Evolutionary conservation across 2,888 invertebrate genomes (phyloP).

Genomic region (Drosophila antonietae): DNA sequence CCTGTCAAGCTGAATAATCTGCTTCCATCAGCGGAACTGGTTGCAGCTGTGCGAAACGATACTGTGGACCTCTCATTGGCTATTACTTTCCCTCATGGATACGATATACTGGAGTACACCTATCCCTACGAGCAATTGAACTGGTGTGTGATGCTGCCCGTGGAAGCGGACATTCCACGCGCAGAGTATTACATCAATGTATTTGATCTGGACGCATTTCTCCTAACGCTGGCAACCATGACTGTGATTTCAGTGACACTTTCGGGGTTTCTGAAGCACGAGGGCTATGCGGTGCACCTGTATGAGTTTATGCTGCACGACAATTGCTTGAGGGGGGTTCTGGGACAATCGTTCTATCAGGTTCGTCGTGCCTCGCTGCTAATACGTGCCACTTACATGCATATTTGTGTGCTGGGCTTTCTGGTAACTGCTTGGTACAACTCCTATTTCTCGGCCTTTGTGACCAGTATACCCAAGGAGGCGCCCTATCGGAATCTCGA

Average conservation of each 20-base stretch:
- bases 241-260: slow-evolving; percentile 65
- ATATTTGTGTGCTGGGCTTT: slow-evolving; percentile 78
- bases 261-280: slow-evolving; percentile 51
- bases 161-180: slow-evolving; percentile 74
- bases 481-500: slow-evolving; percentile 62
- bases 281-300: slow-evolving; percentile 56
- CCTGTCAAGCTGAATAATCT: slow-evolving; percentile 30
- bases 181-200: slow-evolving; percentile 71
- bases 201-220: slow-evolving; percentile 66
- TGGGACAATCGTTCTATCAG: slow-evolving; percentile 78
- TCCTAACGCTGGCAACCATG: slow-evolving; percentile 56
- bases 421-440: slow-evolving; percentile 80
- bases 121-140: slow-evolving; percentile 75
- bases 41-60: slow-evolving; percentile 63
- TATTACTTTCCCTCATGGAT: slow-evolving; percentile 41
- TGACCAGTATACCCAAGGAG: slow-evolving; percentile 76
- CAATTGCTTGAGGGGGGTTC: slow-evolving; percentile 74
- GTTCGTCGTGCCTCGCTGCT: slow-evolving; percentile 59
- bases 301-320: slow-evolving; percentile 73
- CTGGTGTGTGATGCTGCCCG: slow-evolving; percentile 78
- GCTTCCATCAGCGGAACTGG: slow-evolving; percentile 52
- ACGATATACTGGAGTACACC: slow-evolving; percentile 48
- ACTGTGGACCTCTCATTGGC: slow-evolving; percentile 73
- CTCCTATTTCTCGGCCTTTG: slow-evolving; percentile 78
- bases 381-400: slow-evolving; percentile 72